Conservation (phyloP, 2,113 vertebrate species). For the Tetrax tetrax region DNA sequence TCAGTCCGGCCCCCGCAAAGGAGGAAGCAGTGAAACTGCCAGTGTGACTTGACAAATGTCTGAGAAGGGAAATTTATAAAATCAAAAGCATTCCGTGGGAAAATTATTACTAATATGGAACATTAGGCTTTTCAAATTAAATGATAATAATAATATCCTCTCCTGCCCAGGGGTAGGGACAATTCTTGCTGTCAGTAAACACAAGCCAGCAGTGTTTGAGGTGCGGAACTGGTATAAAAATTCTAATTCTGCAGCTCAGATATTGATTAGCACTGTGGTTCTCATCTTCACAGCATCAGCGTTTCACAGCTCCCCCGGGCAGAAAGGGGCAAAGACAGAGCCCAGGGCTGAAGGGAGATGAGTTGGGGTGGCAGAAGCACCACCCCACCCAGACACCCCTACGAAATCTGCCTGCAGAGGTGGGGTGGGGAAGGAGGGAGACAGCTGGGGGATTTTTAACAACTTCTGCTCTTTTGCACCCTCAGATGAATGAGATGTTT, state of each 20-base stretch:
- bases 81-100: not conserved
- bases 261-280: not conserved
- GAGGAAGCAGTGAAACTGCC: not conserved
- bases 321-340: not conserved
- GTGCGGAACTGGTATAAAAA: not conserved
- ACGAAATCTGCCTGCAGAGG: not conserved
- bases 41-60: not conserved
- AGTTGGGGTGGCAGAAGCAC: not conserved
- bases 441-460: not conserved
- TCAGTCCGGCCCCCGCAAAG: not conserved
- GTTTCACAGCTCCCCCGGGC: not conserved
- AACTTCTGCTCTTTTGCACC: not conserved
- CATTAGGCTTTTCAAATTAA: not conserved
- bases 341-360: not conserved
- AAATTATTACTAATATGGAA: not conserved
- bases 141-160: not conserved
- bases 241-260: not conserved
- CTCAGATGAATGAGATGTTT: fast-evolving
- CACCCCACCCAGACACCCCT: not conserved
- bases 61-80: not conserved
- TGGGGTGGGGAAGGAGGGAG: not conserved
- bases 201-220: not conserved
- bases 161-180: not conserved
- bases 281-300: not conserved
- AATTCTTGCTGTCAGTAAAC: not conserved